A percentile compares a stretch with the other conserved stretches of the same genome.
Evolutionary conservation across 2,113 vertebrate genomes (phyloP).

Genomic region (Ictalurus furcatus): DNA sequence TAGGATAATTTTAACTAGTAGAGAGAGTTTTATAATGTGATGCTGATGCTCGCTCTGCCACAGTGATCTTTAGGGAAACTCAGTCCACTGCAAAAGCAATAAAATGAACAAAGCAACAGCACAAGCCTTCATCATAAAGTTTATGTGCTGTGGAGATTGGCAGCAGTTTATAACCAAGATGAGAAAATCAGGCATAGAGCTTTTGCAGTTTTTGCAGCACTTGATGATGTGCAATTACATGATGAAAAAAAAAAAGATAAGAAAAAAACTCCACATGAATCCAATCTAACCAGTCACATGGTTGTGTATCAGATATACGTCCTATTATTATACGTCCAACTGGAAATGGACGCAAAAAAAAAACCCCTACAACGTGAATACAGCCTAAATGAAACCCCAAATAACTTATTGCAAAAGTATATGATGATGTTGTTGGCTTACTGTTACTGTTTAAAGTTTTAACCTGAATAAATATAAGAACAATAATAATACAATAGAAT

Average conservation of each 20-base stretch:
- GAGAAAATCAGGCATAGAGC: background rate
- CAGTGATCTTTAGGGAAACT: background rate
- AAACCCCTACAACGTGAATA: background rate
- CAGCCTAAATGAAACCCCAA: background rate
- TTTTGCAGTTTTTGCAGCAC: background rate
- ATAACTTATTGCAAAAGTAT: background rate
- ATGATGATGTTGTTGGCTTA: background rate
- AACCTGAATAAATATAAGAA: slow-evolving; percentile 1
- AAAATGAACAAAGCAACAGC: background rate
- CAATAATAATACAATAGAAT: background rate
- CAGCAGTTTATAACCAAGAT: background rate
- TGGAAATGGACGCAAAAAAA: background rate
- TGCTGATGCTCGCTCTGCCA: background rate
- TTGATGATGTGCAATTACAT: background rate
- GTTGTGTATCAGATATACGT: background rate
- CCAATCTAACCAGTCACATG: background rate
- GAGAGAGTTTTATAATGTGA: background rate
- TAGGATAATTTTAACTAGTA: background rate
- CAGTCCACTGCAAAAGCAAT: background rate
- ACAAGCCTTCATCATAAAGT: background rate
- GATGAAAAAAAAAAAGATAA: background rate
- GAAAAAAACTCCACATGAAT: background rate
- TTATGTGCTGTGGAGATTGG: background rate
- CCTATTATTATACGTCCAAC: background rate
- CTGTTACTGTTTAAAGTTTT: background rate